Evolutionary conservation across 2,888 invertebrate species (phyloP).

Genomic region (Autographa gamma): DNA sequence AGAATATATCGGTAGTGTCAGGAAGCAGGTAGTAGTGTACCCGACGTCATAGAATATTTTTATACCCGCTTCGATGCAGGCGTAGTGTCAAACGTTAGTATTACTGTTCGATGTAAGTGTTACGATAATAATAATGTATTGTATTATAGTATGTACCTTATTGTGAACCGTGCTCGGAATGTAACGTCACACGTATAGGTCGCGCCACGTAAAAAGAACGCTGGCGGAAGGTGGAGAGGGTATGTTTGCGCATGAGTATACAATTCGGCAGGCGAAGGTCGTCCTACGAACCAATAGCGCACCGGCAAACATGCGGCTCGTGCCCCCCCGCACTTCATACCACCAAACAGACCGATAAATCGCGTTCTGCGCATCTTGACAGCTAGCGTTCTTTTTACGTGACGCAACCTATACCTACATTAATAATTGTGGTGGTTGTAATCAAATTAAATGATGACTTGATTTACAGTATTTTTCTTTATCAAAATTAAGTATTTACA

Average conservation of each 20-base stretch:
- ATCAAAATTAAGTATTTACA: background rate
- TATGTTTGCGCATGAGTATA: too few species aligned
- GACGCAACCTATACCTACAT: too few species aligned
- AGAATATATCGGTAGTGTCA: conserved; percentile 35
- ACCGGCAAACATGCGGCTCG: too few species aligned
- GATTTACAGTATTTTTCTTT: background rate
- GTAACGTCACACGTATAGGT: too few species aligned
- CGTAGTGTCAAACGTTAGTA: conserved; percentile 63
- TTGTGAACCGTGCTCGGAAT: conserved; percentile 30
- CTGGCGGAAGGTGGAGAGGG: too few species aligned
- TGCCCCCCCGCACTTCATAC: too few species aligned
- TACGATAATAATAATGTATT: conserved; percentile 56
- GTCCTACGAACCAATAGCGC: too few species aligned
- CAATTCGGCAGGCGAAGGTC: too few species aligned
- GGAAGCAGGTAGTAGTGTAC: conserved; percentile 66
- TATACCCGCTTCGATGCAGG: conserved; percentile 74
- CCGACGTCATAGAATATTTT: conserved; percentile 74
- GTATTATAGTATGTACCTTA: conserved; percentile 45
- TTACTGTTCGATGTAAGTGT: conserved; percentile 60
- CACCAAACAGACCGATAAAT: too few species aligned
- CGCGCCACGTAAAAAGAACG: too few species aligned
- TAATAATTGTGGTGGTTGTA: background rate
- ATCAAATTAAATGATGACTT: background rate
- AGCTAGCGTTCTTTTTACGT: too few species aligned
- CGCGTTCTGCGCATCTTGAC: too few species aligned